Base-by-base conservation (phyloP, 2,113 vertebrate species). In the Pseudois nayaur region DNA sequence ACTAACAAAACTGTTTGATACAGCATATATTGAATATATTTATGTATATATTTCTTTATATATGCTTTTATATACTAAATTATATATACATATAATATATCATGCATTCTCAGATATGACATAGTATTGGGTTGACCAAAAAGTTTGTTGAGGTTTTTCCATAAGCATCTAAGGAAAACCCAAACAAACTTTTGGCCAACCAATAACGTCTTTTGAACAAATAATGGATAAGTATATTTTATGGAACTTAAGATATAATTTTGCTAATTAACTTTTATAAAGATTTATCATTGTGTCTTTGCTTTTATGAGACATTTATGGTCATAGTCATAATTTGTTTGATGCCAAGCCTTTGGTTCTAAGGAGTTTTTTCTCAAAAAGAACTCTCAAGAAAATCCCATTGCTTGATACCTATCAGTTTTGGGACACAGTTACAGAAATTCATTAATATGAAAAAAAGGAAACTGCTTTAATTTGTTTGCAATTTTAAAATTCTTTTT, bases 231-330 rank as follows among this genome's bases (percentile, higher is more conserved):
- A 43, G 13, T 92, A 86, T 3, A 74, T 29, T 89, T 93, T 93
- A 81, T 59, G 25, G 19, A 13, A 88, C 19, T 87, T n/a, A 27
- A 87, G 91, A 71, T 59, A 13, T 25, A 94, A 52, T 59, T 62
- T 97, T 95, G 15, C 52, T 84, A 62, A 94, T 95, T 94, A 95
- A 94, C 78, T 86, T 84, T 87, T 86, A 64, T 94, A 55, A 93
- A 89, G 91, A 43, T 87, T 74, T 90, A 36, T 88, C 91, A 23
- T 48, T 64, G 29, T 88, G 6, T 50, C 40, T 92, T 96, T 50
- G 48, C 19, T 86, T 90, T 96, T 82, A 81, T 87, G 40, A 74
- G 12, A 43, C 3, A 93, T 54, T 81, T 93, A 2, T 91, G 11
- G 36, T 31, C 27, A 36, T 54, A 81, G 19, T 62, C 25, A 71